Conservation (phyloP, 1,140 invertebrate species). For the Lycorma delicatula region DNA sequence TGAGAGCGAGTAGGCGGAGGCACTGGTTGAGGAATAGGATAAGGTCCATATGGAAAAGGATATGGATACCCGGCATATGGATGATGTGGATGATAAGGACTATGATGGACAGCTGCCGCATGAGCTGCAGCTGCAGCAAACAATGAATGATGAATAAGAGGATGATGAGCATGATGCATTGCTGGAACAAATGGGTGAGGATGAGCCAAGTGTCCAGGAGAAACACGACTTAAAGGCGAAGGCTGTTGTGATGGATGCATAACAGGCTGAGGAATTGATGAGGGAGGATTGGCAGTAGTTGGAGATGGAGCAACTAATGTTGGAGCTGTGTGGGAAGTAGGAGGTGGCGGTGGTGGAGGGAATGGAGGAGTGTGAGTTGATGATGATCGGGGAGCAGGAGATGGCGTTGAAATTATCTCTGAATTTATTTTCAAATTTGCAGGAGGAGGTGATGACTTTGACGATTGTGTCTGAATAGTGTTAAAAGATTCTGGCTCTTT, state of each 20-base stretch:
- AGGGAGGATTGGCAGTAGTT: conserved; percentile 41
- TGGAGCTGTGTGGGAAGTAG: conserved; percentile 23
- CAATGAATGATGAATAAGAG: conserved; percentile 56
- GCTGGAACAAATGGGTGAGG: conserved; percentile 51
- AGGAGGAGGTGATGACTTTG: conserved; percentile 21
- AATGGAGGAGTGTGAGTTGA: conserved; percentile 26
- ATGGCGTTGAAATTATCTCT: conserved; percentile 37
- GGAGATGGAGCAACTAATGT: conserved; percentile 36
- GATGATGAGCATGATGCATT: conserved; percentile 57
- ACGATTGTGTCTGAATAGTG: background rate
- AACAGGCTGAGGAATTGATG: conserved; percentile 55
- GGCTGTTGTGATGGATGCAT: conserved; percentile 59
- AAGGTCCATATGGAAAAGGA: conserved; percentile 59
- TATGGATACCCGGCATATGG: conserved; percentile 53
- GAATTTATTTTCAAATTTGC: conserved; percentile 33
- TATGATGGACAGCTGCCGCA: conserved; percentile 35
- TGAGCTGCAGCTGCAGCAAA: conserved; percentile 51
- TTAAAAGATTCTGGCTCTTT: conserved; percentile 66
- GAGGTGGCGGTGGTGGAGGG: conserved; percentile 25
- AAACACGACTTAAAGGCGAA: conserved; percentile 41
- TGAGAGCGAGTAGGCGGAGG: conserved; percentile 54
- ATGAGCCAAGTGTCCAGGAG: conserved; percentile 51
- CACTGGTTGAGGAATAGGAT: conserved; percentile 60
- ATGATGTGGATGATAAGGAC: conserved; percentile 56
- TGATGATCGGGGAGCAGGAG: conserved; percentile 22